Evolutionary conservation across 2,113 vertebrate genomes (phyloP), one percentile per base, ranked within the genome.

Genomic region (Litocranius walleri): DNA sequence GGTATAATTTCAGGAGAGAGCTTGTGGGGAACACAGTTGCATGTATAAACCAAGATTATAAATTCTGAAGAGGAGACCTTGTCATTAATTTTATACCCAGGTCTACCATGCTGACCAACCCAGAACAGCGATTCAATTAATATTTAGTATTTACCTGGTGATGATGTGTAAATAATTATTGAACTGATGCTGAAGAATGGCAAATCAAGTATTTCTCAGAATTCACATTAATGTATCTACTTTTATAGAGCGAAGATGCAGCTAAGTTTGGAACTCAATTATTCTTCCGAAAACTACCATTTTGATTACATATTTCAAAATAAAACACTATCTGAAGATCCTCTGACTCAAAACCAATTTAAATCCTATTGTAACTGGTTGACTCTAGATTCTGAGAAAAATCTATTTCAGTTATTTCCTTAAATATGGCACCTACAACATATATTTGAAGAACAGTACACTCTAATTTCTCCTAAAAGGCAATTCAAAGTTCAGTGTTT

Each of bases 231-330:
- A 74, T 33, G 14, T 3, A 80, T 43, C 16, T 84, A 29, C 21
- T 84, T 94, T 92, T 81, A n/a, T n/a, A 96, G 16, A 77, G 29
- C 21, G 4, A 71, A 91, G 23, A 93, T 36, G 4, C n/a, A 8
- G 91, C 36, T 81, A 5, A 74, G 27, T 88, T 81, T 94, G 15
- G 48, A 95, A 61, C 40, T 88, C 9, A 91, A 56, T 78, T 93
- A 71, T 89, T 83, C 21, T 27, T 92, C 30, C 6, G 7, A 50
- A 45, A 5, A 78, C 52, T 48, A 94, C 1, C 50, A 62, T 85
- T 96, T 94, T 92, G 25, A 96, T 77, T 91, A 91, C 84, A 61
- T 52, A 52, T 87, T 96, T 93, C 40, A 77, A 96, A 88, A 59
- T n/a, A 71, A 92, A 92, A 59, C 17, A 87, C n/a, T 36, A 86